phyloP scores from a whole-genome alignment of 1,140 invertebrate genomes.

The Metaphire vulgaris region DNA sequence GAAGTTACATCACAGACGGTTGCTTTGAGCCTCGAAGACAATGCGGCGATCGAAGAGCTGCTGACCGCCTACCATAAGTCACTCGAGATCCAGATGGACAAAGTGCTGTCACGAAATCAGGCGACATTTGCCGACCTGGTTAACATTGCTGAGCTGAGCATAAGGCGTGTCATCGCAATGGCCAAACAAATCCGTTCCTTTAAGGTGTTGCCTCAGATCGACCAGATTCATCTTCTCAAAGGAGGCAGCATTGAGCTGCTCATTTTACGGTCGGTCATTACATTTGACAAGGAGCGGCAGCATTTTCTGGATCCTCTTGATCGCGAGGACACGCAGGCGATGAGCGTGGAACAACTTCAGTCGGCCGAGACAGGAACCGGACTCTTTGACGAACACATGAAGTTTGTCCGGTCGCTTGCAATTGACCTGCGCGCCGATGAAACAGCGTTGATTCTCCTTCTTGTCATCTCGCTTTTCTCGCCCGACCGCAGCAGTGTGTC shows the following conservation, averaged over 20 bases:
- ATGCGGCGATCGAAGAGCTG: constrained; percentile 44
- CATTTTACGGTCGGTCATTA: constrained; percentile 53
- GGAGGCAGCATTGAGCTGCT: constrained; percentile 56
- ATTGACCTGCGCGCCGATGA: constrained; percentile 54
- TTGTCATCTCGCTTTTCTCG: constrained; percentile 55
- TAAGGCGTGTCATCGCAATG: constrained; percentile 52
- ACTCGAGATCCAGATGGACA: constrained; percentile 38
- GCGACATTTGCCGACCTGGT: constrained; percentile 47
- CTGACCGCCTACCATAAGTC: constrained; percentile 45
- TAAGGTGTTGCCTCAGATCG: constrained; percentile 47
- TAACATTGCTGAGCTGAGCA: constrained; percentile 51
- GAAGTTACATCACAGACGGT: constrained; percentile 36
- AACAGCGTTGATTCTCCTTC: constrained; percentile 53
- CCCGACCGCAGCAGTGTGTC: constrained; percentile 46
- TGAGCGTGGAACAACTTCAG: constrained; percentile 43
- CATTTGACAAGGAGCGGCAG: constrained; percentile 45
- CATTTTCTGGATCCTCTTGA: constrained; percentile 50
- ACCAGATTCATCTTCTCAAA: constrained; percentile 55
- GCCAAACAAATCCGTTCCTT: constrained; percentile 52
- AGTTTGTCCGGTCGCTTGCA: constrained; percentile 51
- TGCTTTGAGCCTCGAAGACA: constrained; percentile 43
- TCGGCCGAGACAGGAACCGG: constrained; percentile 38
- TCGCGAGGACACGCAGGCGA: constrained; percentile 43
- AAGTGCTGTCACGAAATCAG: neutral
- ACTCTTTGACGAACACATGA: constrained; percentile 56